Evolutionary conservation across 2,888 invertebrate species (phyloP), one percentile per base, ranked within the genome.

Genomic region (Polymixis lichenea): DNA sequence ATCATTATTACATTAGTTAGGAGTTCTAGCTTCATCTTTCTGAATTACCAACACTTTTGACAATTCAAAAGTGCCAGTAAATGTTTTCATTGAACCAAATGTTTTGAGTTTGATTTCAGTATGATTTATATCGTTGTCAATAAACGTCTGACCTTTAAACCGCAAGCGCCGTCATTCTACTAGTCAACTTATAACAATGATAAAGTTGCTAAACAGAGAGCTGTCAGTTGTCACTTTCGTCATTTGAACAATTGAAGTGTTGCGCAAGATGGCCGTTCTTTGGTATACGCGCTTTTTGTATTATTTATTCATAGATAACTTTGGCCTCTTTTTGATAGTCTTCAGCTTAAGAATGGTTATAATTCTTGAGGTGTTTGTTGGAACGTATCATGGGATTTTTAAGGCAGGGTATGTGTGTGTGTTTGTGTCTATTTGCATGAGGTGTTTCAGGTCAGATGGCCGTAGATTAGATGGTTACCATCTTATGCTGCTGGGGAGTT

Each of bases 201-300:
- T 83, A 64, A 71, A 64, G 73, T 90, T 89, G 84, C 88, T 61
- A 82, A 88, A 88, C 72, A 56, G 38, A 17, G 13, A n/a, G 56
- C 83, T 80, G 86, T 85, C 89, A 89, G 88, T 91, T 91, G 91
- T 92, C 92, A 92, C 92, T 91, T 90, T 89, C 88, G 83, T 87
- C 83, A 89, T 79, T 86, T 82, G 51, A 78, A 85, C 82, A 82
- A 77, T 80, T 78, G 71, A 61, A 70, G 7, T 1, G 46, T 84
- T 84, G 79, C 80, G 86, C 62, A 79, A 84, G 56, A 49, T 82
- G 22, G 0, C 32, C 72, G 62, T 49, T 68, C 61, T 53, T 38
- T 60, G n/a, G 60, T 32, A 9, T 55, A 67, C 25, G 32, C 74
- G 32, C n/a, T 56, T 60, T 82, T 71, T 73, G 32, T 78, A 32